Evolutionary conservation across 1,140 invertebrate genomes (phyloP), one percentile per base, ranked within the genome.

Genomic region (Drosophila ercepeae): DNA sequence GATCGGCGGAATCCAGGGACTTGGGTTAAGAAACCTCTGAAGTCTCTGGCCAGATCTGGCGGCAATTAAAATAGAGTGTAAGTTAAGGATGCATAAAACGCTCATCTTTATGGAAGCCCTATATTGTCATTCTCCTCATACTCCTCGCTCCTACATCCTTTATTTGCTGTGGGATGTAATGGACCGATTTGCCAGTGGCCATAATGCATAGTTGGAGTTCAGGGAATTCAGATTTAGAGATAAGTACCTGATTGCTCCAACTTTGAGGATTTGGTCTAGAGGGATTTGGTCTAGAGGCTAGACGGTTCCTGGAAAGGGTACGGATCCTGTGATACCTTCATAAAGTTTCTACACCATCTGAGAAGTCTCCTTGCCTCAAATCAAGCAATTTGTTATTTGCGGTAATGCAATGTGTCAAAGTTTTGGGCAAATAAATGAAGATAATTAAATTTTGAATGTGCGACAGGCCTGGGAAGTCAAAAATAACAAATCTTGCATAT

Each of bases 1-100:
- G 82, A 82, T 82, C 72, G 46, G 64, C 39, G 58, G 16, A 21
- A 11, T 42, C 23, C 27, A 11, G 39, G 16, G 21, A 45, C 39
- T 25, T 14, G 23, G 8, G 9, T 34, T 51, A 29, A 48, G 36
- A 77, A 42, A 60, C n/a, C n/a, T n/a, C n/a, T n/a, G n/a, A 58
- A 41, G 64, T 46, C 57, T 65, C 74, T 58, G 39, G 16, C 39
- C 39, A 9, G 65, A 81, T 81, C 64, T 64, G 54, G 73, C 76
- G 78, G 86, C 86, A 89, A 89, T 89, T 89, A 89, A 89, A 89
- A 89, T 89, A 84, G 81, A 86, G 84, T 89, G 86, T 89, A 88
- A 89, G 83, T 89, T 89, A 89, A 88, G 84, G 83, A 88, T 78
- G 78, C 86, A 84, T 84, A 89, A 89, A 89, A 89, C 68, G 69